These are phyloP conservation scores for Galerucella calmariensis DNA, from an alignment of 2,888 invertebrate genomes.

Conservation along the genomic window DNA sequence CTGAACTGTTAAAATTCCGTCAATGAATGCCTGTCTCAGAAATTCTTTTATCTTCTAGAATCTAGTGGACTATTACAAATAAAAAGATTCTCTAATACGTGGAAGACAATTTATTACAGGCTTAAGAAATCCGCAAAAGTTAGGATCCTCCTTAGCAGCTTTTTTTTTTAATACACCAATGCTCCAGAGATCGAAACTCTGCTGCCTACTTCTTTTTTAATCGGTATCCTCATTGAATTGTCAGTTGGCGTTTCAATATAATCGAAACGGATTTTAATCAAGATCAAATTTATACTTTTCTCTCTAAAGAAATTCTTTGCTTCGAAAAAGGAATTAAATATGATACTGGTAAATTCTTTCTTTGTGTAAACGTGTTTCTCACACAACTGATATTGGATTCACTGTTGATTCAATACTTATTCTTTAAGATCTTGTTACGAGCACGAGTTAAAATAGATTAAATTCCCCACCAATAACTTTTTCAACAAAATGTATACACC, in stretches of 20 bases:
- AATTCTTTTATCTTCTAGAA: slow-evolving; percentile 4
- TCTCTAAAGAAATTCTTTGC: not conserved
- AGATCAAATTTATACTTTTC: slow-evolving; percentile 20
- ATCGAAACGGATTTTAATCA: slow-evolving; percentile 24
- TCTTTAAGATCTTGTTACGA: not conserved
- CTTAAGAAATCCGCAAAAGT: slow-evolving; percentile 22
- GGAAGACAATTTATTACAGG: slow-evolving; percentile 25
- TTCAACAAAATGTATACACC: not conserved
- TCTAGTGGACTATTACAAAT: slow-evolving; percentile 18
- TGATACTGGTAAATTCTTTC: not conserved
- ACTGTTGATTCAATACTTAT: not conserved
- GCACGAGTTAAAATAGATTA: not conserved
- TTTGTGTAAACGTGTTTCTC: not conserved
- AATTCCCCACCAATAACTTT: not conserved
- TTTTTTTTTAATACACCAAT: slow-evolving; percentile 24
- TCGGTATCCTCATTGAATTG: slow-evolving; percentile 19
- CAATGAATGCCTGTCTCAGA: too few species aligned
- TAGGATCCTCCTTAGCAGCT: slow-evolving; percentile 23
- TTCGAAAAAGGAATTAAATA: slow-evolving; percentile 6
- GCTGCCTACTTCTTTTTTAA: slow-evolving; percentile 13
- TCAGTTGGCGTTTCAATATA: slow-evolving; percentile 17
- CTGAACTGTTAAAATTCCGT: too few species aligned
- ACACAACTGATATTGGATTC: not conserved
- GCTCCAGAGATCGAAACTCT: not conserved
- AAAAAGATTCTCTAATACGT: slow-evolving; percentile 16